Evolutionary conservation across 2,888 invertebrate species (phyloP).

Genomic region (Lamproptera curius): DNA sequence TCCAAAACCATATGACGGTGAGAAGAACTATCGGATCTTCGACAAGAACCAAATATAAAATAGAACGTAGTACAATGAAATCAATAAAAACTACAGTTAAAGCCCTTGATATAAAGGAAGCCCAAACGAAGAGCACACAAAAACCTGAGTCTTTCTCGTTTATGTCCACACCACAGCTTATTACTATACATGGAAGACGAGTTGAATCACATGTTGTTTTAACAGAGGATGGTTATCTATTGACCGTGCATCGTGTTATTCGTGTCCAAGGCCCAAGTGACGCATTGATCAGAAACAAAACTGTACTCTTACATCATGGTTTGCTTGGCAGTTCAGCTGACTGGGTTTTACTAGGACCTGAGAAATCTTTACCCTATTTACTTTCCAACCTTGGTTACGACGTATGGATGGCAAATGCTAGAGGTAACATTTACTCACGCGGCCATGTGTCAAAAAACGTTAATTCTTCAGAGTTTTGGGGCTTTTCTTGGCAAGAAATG

Average conservation of each 20-base stretch:
- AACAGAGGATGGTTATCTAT: conserved; percentile 51
- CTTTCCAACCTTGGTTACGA: conserved; percentile 77
- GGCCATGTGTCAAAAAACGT: conserved; percentile 38
- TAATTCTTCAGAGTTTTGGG: conserved; percentile 45
- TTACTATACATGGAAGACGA: conserved; percentile 43
- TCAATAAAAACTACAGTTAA: conserved; percentile 23
- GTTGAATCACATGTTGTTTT: conserved; percentile 49
- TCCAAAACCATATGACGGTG: conserved; percentile 4
- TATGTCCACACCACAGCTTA: conserved; percentile 48
- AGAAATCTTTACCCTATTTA: conserved; percentile 54
- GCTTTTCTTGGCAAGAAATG: conserved; percentile 59
- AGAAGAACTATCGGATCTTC: not conserved
- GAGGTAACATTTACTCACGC: conserved; percentile 59
- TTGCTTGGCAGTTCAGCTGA: conserved; percentile 60
- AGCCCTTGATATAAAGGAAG: conserved; percentile 9
- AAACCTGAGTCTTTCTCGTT: conserved; percentile 38
- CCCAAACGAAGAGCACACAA: too few species aligned
- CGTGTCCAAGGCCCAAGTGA: conserved; percentile 9
- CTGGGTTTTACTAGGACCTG: conserved; percentile 56
- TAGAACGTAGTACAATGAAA: not conserved
- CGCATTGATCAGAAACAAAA: conserved; percentile 27
- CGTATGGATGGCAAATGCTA: conserved; percentile 78
- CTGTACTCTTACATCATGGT: conserved; percentile 54
- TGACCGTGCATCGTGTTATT: conserved; percentile 50
- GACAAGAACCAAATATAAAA: not conserved